Evolutionary conservation across 2,888 invertebrate species (phyloP), one percentile per base, ranked within the genome.

Genomic region (Cheilosia vernalis): DNA sequence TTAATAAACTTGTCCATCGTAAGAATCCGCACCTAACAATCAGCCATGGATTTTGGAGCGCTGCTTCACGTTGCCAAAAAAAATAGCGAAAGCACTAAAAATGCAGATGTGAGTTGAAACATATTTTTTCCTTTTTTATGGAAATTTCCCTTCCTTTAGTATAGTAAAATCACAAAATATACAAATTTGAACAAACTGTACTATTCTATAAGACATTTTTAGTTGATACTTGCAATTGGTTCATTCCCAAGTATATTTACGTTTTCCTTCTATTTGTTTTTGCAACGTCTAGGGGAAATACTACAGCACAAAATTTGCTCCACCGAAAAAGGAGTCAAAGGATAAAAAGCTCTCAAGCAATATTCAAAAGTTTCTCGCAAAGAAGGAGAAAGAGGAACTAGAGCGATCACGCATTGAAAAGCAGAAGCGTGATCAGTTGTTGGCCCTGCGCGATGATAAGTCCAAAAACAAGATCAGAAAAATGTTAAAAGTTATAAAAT

Each of bases 401-500:
- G 93, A 93, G 76, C 95, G 95, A 88, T 93, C 93, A 79, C 89
- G 93, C 1, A 94, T 95, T 63, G 95, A 94, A 37, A 93, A 94
- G 77, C 93, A 93, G 88, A 96, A 95, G 89, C 94, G 94, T 63
- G 95, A 95, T 0, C 94, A 95, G 74, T 89, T 96, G 58, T 89
- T 94, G 44, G 94, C 95, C 0, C 93, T 95, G 92, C 93, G 95
- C 27, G 96, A 96, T 90, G 95, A 95, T 19, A 96, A 96, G 89
- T 94, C 95, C 0, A 93, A 95, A 87, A 94, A 95, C 88, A 94
- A 96, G 89, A 96, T 96, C 73, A 95, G 94, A 76, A 95, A 96
- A 89, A 95, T 96, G 93, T 92, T 97, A 49, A 97, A 97, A 92
- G 95, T 97, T 0, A 97, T 97, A 9, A 98, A 97, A 92, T 96